phyloP scores from a whole-genome alignment of 2,797 vertebrate genomes.

The Cottoperca gobio region DNA sequence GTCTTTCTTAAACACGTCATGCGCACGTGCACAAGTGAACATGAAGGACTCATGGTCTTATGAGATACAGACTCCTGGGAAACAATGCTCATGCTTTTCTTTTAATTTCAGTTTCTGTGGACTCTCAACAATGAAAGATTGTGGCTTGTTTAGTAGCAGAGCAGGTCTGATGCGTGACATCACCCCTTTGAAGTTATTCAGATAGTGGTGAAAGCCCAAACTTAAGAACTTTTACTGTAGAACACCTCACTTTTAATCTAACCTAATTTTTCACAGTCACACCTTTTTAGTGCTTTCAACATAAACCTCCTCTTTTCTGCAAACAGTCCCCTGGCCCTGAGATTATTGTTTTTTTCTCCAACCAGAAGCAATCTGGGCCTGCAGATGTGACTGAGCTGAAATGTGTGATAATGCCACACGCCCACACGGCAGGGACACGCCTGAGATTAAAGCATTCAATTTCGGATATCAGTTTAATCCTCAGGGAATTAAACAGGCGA shows the following conservation, averaged over 20 bases:
- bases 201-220: not conserved
- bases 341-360: constrained; percentile 25
- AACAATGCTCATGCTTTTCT: accelerated
- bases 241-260: too few species aligned
- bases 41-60: too few species aligned
- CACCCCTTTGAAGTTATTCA: not conserved
- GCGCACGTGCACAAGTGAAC: not conserved
- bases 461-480: constrained; percentile 61
- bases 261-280: not conserved
- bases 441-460: constrained; percentile 46
- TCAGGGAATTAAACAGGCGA: constrained; percentile 40
- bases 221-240: not conserved
- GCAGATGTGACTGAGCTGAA: constrained; percentile 22
- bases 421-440: constrained; percentile 25
- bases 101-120: not conserved
- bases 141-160: not conserved
- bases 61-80: not conserved
- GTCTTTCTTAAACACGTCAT: not conserved
- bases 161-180: not conserved
- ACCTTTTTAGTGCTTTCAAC: not conserved
- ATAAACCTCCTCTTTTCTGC: not conserved
- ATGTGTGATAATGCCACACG: constrained; percentile 39
- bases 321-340: not conserved
- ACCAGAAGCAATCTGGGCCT: constrained; percentile 31
- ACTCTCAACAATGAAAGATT: not conserved